Evolutionary conservation across 1,140 invertebrate species (phyloP), one percentile per base, ranked within the genome.

Genomic region (Drosophila asahinai): DNA sequence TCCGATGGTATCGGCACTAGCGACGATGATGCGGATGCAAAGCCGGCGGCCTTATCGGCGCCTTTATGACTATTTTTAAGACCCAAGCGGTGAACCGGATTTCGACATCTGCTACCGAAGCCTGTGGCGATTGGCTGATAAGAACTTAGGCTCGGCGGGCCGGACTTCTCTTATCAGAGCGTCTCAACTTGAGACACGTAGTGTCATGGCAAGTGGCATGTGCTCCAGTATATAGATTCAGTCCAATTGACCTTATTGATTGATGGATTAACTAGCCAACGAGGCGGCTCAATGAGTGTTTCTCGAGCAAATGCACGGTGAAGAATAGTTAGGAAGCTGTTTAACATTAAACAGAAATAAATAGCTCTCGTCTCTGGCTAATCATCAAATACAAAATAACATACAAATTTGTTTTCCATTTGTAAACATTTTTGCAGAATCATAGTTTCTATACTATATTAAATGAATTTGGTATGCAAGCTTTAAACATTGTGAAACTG

Each of bases 11-110:
- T 51, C 19, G 25, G 9, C 22, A 48, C 4, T 25, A 25, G 5
- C 52, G 82, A 40, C 66, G 57, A 52, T 67, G 66, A 82, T 68
- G 43, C 80, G 83, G 83, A 86, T 86, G 80, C 79, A 80, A 65
- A 55, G 30, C 22, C 15, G 25, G 12, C n/a, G 15, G 52, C 12
- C 67, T 73, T 73, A 73, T 73, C 70, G 30, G 5, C 9, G 19
- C 12, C 40, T 42, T 19, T 25, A 51, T 61, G 67, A 49, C 67
- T 73, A 73, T 72, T 73, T 60, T 52, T 73, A 54, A 74, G 68
- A 61, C 47, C 49, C 47, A 48, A 73, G 43, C 48, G 40, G 38
- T 84, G 81, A 83, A 83, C 81, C 81, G 81, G 81, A 83, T 83
- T 84, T 49, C 36, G 38, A 48, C 17, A 30, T 57, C 33, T 40